These are phyloP conservation scores for Tinamus guttatus DNA, from an alignment of 2,113 vertebrate genomes.

Conservation along the genomic window DNA sequence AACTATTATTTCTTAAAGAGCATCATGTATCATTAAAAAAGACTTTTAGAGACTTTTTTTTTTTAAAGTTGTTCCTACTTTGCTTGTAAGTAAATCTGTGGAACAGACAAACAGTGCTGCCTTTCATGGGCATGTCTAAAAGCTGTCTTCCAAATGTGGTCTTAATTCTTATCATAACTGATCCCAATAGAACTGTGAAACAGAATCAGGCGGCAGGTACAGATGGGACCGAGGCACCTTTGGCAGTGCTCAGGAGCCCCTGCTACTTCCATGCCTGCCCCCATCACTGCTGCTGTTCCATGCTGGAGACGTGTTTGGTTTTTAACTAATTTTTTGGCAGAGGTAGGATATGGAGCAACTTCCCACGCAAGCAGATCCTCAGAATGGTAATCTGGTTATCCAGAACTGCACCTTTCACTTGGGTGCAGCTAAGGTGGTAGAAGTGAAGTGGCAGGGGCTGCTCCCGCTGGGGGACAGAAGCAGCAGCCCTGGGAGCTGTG, in stretches of 20 bases:
- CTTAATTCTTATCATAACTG: background rate
- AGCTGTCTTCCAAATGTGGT: background rate
- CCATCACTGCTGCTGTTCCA: background rate
- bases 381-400: background rate
- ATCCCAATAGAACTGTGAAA: background rate
- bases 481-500: background rate
- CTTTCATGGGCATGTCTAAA: background rate
- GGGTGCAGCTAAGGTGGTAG: background rate
- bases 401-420: background rate
- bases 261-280: background rate
- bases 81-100: background rate
- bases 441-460: rapidly evolving
- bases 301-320: background rate
- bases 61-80: background rate
- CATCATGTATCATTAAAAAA: background rate
- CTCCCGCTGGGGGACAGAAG: background rate
- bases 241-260: background rate
- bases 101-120: background rate
- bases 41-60: background rate
- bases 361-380: background rate
- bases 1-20: background rate
- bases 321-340: background rate
- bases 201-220: background rate
- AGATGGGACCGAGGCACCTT: background rate
- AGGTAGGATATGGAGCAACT: background rate